These are phyloP conservation scores for Pipistrellus nathusii DNA, from an alignment of 2,797 vertebrate genomes.

Conservation along the genomic window DNA sequence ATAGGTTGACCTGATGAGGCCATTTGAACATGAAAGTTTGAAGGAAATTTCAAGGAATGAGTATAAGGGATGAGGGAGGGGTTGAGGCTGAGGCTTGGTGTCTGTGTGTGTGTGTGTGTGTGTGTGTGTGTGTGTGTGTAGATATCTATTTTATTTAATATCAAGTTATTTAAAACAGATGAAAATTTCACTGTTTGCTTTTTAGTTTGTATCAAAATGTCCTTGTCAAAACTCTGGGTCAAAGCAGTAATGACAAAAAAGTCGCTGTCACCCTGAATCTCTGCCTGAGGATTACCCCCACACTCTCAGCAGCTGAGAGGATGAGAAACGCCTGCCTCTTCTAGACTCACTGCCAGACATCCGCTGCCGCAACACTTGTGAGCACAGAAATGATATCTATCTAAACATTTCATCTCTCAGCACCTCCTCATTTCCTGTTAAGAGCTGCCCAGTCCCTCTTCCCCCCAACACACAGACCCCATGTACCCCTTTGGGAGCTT, in stretches of 20 bases:
- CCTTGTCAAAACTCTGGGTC: not conserved
- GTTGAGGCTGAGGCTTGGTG: not conserved
- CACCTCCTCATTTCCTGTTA: conserved; percentile 62
- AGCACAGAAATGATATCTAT: conserved; percentile 31
- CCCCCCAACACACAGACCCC: not conserved
- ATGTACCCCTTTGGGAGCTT: not conserved
- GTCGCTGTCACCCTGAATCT: not conserved
- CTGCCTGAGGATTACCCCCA: not conserved
- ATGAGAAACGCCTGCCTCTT: not conserved
- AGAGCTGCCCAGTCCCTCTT: not conserved
- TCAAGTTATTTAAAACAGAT: not conserved
- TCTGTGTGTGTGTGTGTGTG: no score
- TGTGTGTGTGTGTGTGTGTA: not conserved
- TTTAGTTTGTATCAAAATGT: conserved; percentile 25
- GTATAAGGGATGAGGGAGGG: not conserved
- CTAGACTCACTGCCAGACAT: not conserved
- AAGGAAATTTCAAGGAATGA: not conserved
- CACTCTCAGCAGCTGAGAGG: not conserved
- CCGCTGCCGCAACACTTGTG: not conserved
- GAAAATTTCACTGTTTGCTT: not conserved
- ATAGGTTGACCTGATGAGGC: not conserved
- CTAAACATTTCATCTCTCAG: conserved; percentile 55
- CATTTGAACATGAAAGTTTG: not conserved
- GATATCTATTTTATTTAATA: not conserved
- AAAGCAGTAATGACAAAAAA: not conserved